phyloP scores from a whole-genome alignment of 37 sponge, comb jelly and placozoan genomes.

The Hexactinellida sp. region DNA sequence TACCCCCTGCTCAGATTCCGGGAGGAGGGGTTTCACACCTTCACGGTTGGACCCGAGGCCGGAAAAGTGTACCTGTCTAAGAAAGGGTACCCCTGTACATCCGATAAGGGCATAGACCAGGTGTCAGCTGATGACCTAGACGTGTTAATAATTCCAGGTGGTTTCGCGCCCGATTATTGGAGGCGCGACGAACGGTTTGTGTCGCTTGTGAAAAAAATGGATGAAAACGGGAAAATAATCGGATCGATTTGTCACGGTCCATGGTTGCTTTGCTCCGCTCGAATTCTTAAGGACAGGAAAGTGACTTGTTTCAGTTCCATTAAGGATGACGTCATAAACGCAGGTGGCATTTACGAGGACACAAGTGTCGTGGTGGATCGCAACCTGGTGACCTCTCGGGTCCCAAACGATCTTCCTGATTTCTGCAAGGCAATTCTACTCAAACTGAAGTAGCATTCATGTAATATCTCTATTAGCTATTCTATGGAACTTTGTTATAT shows the following conservation, averaged over 20 bases:
- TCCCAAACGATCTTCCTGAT: slow-evolving; percentile 41
- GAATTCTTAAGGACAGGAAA: slow-evolving; percentile 30
- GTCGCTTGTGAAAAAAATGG: slow-evolving; percentile 23
- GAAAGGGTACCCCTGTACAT: slow-evolving; percentile 49
- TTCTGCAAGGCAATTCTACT: slow-evolving; percentile 50
- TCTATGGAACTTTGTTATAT: no score
- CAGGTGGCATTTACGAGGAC: slow-evolving; percentile 51
- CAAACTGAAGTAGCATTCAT: slow-evolving; percentile 24
- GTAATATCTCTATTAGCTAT: no score
- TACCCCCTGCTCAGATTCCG: slow-evolving; percentile 56
- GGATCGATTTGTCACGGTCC: slow-evolving; percentile 58
- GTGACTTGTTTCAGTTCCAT: slow-evolving; percentile 53
- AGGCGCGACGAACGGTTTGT: slow-evolving; percentile 46
- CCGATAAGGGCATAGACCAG: slow-evolving; percentile 32
- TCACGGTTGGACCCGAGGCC: slow-evolving; percentile 46
- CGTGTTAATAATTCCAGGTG: slow-evolving; percentile 54
- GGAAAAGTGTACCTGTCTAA: slow-evolving; percentile 48
- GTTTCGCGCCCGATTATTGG: slow-evolving; percentile 62
- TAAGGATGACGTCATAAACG: slow-evolving; percentile 62
- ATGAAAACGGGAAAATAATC: slow-evolving; percentile 30
- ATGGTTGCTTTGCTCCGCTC: slow-evolving; percentile 49
- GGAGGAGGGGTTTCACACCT: slow-evolving; percentile 47
- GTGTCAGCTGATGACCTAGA: slow-evolving; percentile 40
- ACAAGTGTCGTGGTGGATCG: slow-evolving; percentile 52
- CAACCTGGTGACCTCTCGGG: slow-evolving; percentile 50